Evolutionary conservation across 2,113 vertebrate species (phyloP).

Genomic region (Passer domesticus): DNA sequence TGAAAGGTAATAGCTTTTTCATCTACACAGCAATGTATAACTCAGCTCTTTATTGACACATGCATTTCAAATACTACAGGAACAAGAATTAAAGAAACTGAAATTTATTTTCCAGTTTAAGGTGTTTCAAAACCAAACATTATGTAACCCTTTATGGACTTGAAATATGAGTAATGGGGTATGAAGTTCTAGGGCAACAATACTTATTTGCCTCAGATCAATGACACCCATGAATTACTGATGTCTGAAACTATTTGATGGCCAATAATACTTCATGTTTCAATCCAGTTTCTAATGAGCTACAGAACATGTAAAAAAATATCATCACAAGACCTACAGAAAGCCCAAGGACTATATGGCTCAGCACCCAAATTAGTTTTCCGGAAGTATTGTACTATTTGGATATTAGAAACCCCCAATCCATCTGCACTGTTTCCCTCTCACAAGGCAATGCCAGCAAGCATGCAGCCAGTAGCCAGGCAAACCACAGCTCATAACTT

Average conservation of each 20-base stretch:
- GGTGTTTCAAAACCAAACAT: background rate
- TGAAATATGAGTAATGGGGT: background rate
- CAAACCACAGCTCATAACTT: background rate
- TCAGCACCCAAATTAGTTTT: background rate
- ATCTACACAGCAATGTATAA: background rate
- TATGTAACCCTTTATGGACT: background rate
- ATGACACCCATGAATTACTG: background rate
- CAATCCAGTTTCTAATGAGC: background rate
- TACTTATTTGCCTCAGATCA: background rate
- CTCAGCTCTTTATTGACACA: background rate
- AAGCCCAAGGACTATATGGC: background rate
- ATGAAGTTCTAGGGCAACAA: background rate
- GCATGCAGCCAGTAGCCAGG: background rate
- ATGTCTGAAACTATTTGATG: background rate
- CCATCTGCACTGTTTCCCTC: background rate
- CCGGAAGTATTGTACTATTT: background rate
- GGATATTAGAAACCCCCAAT: background rate
- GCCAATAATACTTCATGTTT: background rate
- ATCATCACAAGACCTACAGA: background rate
- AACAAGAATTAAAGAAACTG: constrained; percentile 1
- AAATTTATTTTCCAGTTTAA: background rate
- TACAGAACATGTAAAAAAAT: background rate
- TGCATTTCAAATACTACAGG: constrained; percentile 11
- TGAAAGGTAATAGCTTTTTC: background rate
- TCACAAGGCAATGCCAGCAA: background rate